Evolutionary conservation across 2,797 vertebrate genomes (phyloP).

Genomic region (Scyliorhinus canicula): DNA sequence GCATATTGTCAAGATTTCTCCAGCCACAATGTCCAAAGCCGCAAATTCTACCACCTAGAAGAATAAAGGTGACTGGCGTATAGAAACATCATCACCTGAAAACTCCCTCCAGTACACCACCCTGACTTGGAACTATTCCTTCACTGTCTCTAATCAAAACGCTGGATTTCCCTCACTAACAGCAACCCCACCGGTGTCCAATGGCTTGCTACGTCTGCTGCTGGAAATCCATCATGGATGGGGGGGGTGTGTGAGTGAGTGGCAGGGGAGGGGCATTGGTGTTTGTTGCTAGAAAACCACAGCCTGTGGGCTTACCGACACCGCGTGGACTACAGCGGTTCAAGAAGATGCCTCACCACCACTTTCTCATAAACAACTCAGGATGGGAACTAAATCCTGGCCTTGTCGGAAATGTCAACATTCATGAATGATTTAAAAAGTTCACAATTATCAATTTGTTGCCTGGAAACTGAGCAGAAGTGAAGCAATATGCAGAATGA

Average conservation of each 20-base stretch:
- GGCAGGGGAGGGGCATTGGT: no score
- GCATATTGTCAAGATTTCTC: no score
- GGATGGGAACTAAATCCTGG: neutral
- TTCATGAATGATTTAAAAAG: neutral
- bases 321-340: no score
- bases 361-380: neutral
- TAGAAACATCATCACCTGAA: neutral
- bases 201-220: no score
- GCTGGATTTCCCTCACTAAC: neutral
- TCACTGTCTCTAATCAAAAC: neutral
- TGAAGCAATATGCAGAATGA: conserved; percentile 1
- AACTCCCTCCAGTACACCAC: neutral
- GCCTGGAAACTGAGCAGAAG: neutral
- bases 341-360: neutral
- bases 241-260: no score
- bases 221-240: no score
- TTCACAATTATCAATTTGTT: neutral
- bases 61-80: neutral
- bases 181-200: no score
- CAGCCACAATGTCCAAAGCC: neutral
- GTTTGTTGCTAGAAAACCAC: no score
- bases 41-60: neutral
- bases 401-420: neutral
- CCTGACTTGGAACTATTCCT: neutral
- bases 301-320: no score